A percentile compares a stretch with the other conserved stretches of the same genome.
Conservation (phyloP, 2,888 invertebrate genomes). For the Elaeidobius kamerunicus region DNA sequence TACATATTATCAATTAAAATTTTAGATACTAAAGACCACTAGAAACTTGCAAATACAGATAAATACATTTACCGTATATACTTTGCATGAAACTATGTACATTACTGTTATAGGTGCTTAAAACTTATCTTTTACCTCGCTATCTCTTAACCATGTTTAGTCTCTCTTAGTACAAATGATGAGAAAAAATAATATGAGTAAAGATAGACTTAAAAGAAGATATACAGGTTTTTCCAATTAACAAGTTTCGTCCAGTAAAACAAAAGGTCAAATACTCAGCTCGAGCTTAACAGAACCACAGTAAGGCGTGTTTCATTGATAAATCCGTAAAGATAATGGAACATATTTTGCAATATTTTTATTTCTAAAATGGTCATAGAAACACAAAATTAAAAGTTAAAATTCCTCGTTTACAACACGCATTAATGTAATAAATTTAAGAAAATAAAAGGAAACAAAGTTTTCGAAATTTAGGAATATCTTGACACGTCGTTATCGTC, state of each 20-base stretch:
- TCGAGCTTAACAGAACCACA: not conserved
- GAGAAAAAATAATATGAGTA: constrained; percentile 6
- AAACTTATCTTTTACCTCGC: not conserved
- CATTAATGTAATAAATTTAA: no score
- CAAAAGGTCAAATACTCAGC: constrained; percentile 24
- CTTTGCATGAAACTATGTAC: no score
- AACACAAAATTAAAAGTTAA: no score
- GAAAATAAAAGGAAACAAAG: constrained; percentile 2
- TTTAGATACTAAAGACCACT: no score
- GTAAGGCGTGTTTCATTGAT: not conserved
- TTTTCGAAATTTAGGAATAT: constrained; percentile 26
- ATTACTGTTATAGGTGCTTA: not conserved
- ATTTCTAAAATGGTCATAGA: no score
- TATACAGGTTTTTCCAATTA: constrained; percentile 26
- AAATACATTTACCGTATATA: no score
- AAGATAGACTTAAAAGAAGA: constrained; percentile 12
- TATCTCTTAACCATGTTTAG: not conserved
- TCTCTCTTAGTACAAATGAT: not conserved
- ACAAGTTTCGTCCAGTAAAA: constrained; percentile 26
- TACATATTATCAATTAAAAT: no score
- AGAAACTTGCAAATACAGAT: no score
- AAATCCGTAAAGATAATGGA: no score
- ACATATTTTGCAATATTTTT: no score
- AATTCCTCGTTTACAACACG: no score
- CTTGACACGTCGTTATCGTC: constrained; percentile 27